These are phyloP conservation scores for Pterocles orientalis DNA, from an alignment of 2,113 vertebrate species.

Conservation along the genomic window DNA sequence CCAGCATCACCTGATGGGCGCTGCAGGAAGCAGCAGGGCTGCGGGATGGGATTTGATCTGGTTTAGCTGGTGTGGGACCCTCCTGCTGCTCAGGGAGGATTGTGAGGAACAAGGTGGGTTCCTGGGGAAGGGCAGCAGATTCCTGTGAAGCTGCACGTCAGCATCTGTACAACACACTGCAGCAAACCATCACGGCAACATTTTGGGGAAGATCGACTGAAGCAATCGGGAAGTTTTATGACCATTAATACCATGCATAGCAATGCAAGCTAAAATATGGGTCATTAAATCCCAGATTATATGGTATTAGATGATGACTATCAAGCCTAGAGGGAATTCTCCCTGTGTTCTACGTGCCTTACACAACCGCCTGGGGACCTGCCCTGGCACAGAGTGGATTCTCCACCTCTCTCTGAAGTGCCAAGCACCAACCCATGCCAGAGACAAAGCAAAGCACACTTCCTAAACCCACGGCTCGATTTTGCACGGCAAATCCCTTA, in stretches of 20 bases:
- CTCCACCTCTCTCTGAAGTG: neutral
- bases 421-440: neutral
- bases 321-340: neutral
- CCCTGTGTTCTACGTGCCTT: neutral
- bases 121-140: neutral
- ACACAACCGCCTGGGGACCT: neutral
- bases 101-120: neutral
- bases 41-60: rapidly evolving
- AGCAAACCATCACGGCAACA: neutral
- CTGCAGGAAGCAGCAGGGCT: neutral
- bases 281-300: neutral
- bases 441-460: neutral
- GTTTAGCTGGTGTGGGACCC: neutral
- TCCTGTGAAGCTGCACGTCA: neutral
- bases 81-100: neutral
- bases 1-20: rapidly evolving
- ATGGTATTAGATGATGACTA: neutral
- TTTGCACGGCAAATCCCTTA: neutral
- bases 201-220: rapidly evolving
- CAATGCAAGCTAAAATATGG: neutral
- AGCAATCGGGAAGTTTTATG: neutral
- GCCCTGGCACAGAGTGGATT: neutral
- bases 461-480: rapidly evolving
- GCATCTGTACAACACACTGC: neutral
- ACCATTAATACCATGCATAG: neutral